Percentiles rank a stretch among this genome's conserved stretches.
phyloP scores from a whole-genome alignment of 2,113 vertebrate genomes.

The Chionomys nivalis region DNA sequence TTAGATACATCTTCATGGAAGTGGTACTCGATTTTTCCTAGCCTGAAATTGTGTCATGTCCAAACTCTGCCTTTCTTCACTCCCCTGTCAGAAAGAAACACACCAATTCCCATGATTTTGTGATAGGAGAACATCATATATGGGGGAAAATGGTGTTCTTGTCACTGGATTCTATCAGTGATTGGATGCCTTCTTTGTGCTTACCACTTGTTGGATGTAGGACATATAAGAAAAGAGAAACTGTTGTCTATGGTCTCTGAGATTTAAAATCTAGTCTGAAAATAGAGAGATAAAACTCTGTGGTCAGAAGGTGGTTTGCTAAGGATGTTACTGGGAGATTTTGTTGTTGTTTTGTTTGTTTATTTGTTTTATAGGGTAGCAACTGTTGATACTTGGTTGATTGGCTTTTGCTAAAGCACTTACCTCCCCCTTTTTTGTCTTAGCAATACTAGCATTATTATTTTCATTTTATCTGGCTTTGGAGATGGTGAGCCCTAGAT shows the following conservation, averaged over 20 bases:
- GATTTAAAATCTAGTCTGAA: not conserved
- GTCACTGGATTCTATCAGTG: not conserved
- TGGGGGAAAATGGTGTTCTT: slow-evolving; percentile 2
- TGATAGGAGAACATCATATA: not conserved
- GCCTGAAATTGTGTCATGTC: not conserved
- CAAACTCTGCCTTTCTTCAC: not conserved
- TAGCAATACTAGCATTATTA: not conserved
- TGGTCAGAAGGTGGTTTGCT: not conserved
- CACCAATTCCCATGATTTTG: not conserved
- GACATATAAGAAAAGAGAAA: no score
- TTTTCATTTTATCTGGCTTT: not conserved
- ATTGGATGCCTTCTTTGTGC: not conserved
- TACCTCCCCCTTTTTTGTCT: no score
- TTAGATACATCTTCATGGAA: not conserved
- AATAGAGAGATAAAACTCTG: not conserved
- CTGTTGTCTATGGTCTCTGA: not conserved
- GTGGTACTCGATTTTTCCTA: not conserved
- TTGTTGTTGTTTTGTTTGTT: not conserved
- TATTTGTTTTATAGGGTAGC: not conserved
- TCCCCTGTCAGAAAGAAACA: not conserved
- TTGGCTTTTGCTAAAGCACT: not conserved
- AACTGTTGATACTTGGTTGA: not conserved
- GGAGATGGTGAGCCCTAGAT: not conserved
- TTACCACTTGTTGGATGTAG: not conserved
- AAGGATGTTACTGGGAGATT: not conserved